These are phyloP conservation scores for Phytoseiulus persimilis DNA, from an alignment of 2,888 invertebrate species.

Conservation along the genomic window DNA sequence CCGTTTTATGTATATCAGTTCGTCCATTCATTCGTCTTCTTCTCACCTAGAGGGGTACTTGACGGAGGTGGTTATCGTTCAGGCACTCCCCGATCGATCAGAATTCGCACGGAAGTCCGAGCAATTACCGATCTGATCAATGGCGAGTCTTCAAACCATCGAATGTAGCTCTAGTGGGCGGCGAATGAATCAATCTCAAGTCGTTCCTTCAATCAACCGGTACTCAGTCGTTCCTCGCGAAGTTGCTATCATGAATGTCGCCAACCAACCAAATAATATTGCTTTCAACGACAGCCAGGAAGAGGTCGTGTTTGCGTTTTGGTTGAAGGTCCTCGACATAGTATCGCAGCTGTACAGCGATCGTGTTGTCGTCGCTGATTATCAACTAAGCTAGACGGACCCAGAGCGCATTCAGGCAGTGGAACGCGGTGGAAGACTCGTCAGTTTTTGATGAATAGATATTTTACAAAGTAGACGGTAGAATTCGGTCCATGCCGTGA, in stretches of 20 bases:
- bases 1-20: no score
- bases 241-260: background rate
- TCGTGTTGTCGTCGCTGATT: background rate
- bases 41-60: no score
- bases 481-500: background rate
- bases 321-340: background rate
- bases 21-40: no score
- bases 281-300: background rate
- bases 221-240: background rate
- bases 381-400: background rate
- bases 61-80: no score
- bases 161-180: no score
- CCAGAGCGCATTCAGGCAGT: background rate
- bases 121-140: no score
- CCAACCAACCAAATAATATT: background rate
- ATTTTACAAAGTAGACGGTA: background rate
- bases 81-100: no score
- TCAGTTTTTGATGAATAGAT: background rate
- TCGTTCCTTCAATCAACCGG: background rate
- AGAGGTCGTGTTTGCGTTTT: background rate
- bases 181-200: background rate
- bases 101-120: no score
- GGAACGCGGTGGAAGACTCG: background rate
- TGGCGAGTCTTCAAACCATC: no score
- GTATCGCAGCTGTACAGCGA: background rate